phyloP scores from a whole-genome alignment of 2,797 vertebrate genomes.

The Sebastes miniatus region DNA sequence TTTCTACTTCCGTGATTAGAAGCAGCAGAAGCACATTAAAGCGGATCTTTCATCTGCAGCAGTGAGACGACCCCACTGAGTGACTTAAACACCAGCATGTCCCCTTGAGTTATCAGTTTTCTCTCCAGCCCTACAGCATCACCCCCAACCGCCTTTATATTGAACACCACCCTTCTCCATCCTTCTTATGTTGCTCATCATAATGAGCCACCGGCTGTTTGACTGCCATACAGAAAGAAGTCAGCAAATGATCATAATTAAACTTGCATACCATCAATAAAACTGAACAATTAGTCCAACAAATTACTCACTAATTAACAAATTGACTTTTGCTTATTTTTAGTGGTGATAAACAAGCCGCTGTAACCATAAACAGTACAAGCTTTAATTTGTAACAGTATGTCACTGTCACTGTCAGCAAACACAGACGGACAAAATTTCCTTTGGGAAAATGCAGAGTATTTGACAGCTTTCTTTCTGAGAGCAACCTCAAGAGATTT shows the following conservation, averaged over 20 bases:
- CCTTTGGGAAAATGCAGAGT: not conserved
- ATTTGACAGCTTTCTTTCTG: not conserved
- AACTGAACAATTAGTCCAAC: not conserved
- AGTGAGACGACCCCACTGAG: conserved; percentile 7
- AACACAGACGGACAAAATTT: not conserved
- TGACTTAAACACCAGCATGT: conserved; percentile 26
- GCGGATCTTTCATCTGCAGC: conserved; percentile 28
- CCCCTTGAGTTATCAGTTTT: conserved; percentile 9
- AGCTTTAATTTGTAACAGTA: not conserved
- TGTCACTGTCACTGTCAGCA: not conserved
- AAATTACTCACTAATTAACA: not conserved
- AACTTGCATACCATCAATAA: not conserved
- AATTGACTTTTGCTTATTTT: not conserved
- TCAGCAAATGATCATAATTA: not conserved
- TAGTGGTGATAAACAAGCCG: not conserved
- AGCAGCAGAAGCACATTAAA: not conserved
- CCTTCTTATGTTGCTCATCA: not conserved
- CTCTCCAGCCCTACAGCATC: not conserved
- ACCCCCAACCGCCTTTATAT: not conserved
- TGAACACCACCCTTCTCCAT: not conserved
- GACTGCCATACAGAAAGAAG: not conserved
- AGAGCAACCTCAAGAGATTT: not conserved
- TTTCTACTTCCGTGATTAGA: conserved; percentile 4
- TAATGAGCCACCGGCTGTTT: not conserved
- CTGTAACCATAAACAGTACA: not conserved